Base-by-base conservation (phyloP, 1,140 invertebrate genomes). In the Helicoverpa zea region DNA sequence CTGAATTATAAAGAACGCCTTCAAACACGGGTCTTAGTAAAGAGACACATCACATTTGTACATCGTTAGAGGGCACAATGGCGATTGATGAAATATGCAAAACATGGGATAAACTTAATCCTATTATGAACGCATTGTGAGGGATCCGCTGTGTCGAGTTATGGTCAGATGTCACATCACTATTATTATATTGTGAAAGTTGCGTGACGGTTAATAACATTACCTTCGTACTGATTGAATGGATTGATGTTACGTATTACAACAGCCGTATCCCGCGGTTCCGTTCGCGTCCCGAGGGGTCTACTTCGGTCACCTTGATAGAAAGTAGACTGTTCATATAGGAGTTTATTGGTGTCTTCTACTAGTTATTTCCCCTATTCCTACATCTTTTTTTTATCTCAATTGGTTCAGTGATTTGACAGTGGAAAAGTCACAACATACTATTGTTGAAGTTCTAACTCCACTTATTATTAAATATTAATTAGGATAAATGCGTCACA, bases 41-140 rank as follows among this genome's bases (percentile, higher is more conserved):
- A 77, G 49, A 66, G 47, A 77, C 49, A 49, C 51, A 77, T 92
- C 47, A 54, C 51, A 77, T 92, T 91, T 91, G 89, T 91, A 89
- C 80, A 89, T 91, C 89, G 88, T 91, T 91, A 89, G 87, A 81
- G 59, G 81, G 87, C 74, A 89, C 88, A 91, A 91, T 91, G 86
- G 83, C 86, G 81, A 90, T 89, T 88, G 84, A 90, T 92, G 79
- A 89, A 91, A 89, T 92, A 92, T 92, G 90, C 89, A 91, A 91
- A 92, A 83, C 84, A 63, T 63, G 59, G 74, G 74, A 64, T 64
- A 52, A 77, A 77, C 47, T 77, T 77, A 83, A 85, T 83, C 82
- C 81, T 84, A 88, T 89, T 87, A 86, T 47, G 79, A 77, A 47
- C 47, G n/a, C 59, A 66, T 51, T 70, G 29, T 73, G 73, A 79